phyloP scores from a whole-genome alignment of 2,797 vertebrate genomes.

The Fistularia commersonii region DNA sequence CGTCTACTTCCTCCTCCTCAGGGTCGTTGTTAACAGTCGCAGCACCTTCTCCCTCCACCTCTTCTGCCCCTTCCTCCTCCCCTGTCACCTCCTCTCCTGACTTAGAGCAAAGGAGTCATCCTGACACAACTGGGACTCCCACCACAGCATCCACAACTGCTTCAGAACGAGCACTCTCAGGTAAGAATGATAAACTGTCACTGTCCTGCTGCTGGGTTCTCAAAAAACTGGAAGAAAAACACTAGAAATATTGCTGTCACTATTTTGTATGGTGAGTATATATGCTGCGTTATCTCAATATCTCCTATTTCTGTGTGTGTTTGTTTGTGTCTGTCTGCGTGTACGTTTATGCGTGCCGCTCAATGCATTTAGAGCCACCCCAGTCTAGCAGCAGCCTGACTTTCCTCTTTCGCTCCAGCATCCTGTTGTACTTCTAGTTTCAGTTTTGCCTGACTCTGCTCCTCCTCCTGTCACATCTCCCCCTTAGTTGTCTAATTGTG shows the following conservation, averaged over 20 bases:
- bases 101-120: constrained; percentile 77
- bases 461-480: constrained; percentile 32
- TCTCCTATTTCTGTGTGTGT: constrained; percentile 5
- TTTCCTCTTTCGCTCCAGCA: constrained; percentile 43
- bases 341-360: background rate
- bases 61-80: constrained; percentile 72
- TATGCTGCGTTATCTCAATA: too few relatives aligned
- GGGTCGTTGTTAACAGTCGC: constrained; percentile 75
- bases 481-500: constrained; percentile 43
- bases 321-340: constrained; percentile 4
- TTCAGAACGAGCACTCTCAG: constrained; percentile 69
- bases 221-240: too few relatives aligned
- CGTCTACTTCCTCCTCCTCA: constrained; percentile 72
- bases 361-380: constrained; percentile 49
- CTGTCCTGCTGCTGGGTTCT: background rate
- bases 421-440: constrained; percentile 36
- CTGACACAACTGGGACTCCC: constrained; percentile 45
- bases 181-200: constrained; percentile 43
- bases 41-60: constrained; percentile 75
- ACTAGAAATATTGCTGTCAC: too few relatives aligned
- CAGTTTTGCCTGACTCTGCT: constrained; percentile 18
- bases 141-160: constrained; percentile 34
- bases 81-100: constrained; percentile 79
- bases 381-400: constrained; percentile 55
- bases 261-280: too few relatives aligned